These are phyloP conservation scores for Periophthalmus modestus DNA, from an alignment of 2,113 vertebrate genomes.

Conservation along the genomic window DNA sequence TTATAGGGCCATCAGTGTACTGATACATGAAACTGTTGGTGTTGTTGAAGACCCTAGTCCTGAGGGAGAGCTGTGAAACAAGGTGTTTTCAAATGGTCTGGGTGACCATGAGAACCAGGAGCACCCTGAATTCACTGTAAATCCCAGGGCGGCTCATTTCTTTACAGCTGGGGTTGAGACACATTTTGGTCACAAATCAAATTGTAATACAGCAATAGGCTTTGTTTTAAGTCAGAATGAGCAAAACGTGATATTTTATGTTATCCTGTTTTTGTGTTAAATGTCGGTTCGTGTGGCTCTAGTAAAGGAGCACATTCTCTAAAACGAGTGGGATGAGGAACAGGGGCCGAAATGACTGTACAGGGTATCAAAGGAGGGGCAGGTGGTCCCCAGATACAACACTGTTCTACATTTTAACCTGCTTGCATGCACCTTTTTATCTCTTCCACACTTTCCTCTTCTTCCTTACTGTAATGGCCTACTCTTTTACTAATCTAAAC, in stretches of 20 bases:
- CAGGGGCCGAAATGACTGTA: background rate
- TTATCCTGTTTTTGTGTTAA: background rate
- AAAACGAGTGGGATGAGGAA: background rate
- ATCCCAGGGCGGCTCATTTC: background rate
- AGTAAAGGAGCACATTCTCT: background rate
- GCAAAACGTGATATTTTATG: background rate
- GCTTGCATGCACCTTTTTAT: background rate
- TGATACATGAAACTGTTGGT: constrained; percentile 36
- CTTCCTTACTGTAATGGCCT: too few species aligned
- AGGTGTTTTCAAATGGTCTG: background rate
- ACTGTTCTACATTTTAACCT: background rate
- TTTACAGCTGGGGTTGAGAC: background rate
- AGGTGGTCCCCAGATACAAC: background rate
- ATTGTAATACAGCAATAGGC: background rate
- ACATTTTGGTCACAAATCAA: background rate
- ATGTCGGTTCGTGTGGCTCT: background rate
- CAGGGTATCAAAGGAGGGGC: background rate
- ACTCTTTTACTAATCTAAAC: background rate
- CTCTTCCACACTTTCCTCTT: background rate
- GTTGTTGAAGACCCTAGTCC: background rate
- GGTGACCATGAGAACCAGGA: constrained; percentile 4
- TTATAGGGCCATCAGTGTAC: constrained; percentile 43
- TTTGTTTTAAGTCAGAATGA: background rate
- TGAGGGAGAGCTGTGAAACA: constrained; percentile 3
- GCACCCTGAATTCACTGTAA: background rate